These are phyloP conservation scores for Hipparchia semele DNA, from an alignment of 2,888 invertebrate species.

Conservation along the genomic window DNA sequence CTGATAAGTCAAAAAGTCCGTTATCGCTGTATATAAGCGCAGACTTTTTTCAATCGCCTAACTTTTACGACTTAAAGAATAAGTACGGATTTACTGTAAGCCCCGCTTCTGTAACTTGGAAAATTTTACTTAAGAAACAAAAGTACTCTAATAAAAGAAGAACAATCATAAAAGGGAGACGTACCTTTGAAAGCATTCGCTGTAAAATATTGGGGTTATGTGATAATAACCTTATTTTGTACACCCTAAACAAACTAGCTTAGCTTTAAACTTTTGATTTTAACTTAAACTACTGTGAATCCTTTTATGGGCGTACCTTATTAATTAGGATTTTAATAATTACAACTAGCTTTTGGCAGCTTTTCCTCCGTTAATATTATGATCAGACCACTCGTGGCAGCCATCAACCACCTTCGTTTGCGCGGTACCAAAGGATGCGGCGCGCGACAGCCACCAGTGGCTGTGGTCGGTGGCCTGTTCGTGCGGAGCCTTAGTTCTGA, in stretches of 20 bases:
- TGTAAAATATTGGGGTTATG: slow-evolving; percentile 57
- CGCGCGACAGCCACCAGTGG: too few relatives aligned
- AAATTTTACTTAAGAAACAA: slow-evolving; percentile 81
- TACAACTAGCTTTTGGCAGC: too few relatives aligned
- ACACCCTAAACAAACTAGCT: slow-evolving; percentile 34
- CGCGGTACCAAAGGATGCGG: too few relatives aligned
- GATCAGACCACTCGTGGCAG: too few relatives aligned
- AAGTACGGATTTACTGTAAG: slow-evolving; percentile 77
- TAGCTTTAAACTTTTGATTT: slow-evolving; percentile 25
- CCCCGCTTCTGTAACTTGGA: slow-evolving; percentile 73
- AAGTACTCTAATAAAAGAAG: slow-evolving; percentile 82
- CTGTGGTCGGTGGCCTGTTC: too few relatives aligned
- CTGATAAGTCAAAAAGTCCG: slow-evolving; percentile 5
- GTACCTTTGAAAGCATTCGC: slow-evolving; percentile 60
- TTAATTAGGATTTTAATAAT: slow-evolving; percentile 1
- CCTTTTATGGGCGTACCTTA: slow-evolving; percentile 22
- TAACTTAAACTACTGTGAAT: slow-evolving; percentile 4
- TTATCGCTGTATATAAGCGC: slow-evolving; percentile 5
- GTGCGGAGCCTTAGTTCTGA: too few relatives aligned
- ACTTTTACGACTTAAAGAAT: slow-evolving; percentile 75
- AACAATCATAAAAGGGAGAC: slow-evolving; percentile 79
- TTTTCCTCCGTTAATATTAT: too few relatives aligned
- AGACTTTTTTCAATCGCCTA: slow-evolving; percentile 71
- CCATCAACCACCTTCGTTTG: too few relatives aligned
- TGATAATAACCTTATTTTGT: slow-evolving; percentile 40